Conservation (phyloP, 2,113 vertebrate species). For the Channa argus region DNA sequence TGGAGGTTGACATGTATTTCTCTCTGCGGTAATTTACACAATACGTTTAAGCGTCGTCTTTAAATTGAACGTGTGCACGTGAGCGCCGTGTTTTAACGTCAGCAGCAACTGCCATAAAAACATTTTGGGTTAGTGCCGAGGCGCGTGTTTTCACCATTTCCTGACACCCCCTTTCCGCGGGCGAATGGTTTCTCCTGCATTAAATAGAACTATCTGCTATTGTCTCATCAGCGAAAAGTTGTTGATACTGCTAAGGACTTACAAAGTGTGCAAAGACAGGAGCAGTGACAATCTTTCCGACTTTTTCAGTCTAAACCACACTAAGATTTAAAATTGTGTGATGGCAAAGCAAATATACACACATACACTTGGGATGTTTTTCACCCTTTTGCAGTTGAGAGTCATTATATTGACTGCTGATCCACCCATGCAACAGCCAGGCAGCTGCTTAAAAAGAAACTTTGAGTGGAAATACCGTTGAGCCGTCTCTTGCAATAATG, state of each 20-base stretch:
- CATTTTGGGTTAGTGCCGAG: fast-evolving
- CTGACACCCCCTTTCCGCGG: constrained; percentile 48
- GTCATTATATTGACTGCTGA: constrained; percentile 27
- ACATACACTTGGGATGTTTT: not conserved
- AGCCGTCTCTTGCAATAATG: not conserved
- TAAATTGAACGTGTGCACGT: fast-evolving
- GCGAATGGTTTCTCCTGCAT: constrained; percentile 81
- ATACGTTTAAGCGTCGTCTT: fast-evolving
- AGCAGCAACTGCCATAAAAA: fast-evolving
- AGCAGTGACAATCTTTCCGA: too few species aligned
- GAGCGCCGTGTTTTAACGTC: fast-evolving
- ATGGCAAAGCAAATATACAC: not conserved
- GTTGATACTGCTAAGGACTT: constrained; percentile 79
- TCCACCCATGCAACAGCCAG: constrained; percentile 24
- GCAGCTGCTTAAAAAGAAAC: constrained; percentile 4
- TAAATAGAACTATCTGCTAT: constrained; percentile 89
- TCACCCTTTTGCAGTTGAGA: not conserved
- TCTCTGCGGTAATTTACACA: fast-evolving
- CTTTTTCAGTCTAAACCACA: not conserved
- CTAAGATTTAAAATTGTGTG: not conserved
- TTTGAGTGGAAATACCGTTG: not conserved
- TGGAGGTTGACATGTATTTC: constrained; percentile 10
- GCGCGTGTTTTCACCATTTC: constrained; percentile 7
- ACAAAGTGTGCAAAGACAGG: constrained; percentile 36
- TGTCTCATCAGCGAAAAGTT: constrained; percentile 93